Percentiles rank a stretch among this genome's conserved stretches.
phyloP scores from a whole-genome alignment of 2,797 vertebrate species.

The Enteromius afrohamiltoni region DNA sequence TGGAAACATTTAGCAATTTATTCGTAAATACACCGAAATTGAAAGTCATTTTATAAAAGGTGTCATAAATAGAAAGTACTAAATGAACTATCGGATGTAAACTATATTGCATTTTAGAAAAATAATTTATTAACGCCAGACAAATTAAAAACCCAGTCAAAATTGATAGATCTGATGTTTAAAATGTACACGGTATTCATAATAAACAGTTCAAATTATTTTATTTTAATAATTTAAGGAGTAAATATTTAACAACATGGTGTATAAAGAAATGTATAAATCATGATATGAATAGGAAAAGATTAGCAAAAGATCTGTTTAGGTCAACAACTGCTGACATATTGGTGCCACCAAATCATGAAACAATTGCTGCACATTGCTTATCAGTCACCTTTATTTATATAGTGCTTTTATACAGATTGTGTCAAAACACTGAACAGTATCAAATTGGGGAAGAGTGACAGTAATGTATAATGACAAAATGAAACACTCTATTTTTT shows the following conservation, averaged over 20 bases:
- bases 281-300: background rate
- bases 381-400: background rate
- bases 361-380: no score
- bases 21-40: background rate
- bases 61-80: background rate
- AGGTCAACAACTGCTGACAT: no score
- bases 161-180: background rate
- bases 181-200: background rate
- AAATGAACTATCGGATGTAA: background rate
- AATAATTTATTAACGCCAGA: conserved; percentile 19
- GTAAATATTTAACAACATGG: background rate
- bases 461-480: no score
- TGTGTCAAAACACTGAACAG: no score
- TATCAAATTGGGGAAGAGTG: no score
- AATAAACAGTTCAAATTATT: background rate
- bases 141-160: background rate
- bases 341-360: no score
- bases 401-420: no score
- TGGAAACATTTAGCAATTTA: background rate
- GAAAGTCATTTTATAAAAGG: background rate
- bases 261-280: background rate
- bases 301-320: no score
- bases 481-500: no score
- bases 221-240: background rate
- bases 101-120: background rate